Base-by-base conservation (phyloP, 2,888 invertebrate species). In the Fabriciana adippe region DNA sequence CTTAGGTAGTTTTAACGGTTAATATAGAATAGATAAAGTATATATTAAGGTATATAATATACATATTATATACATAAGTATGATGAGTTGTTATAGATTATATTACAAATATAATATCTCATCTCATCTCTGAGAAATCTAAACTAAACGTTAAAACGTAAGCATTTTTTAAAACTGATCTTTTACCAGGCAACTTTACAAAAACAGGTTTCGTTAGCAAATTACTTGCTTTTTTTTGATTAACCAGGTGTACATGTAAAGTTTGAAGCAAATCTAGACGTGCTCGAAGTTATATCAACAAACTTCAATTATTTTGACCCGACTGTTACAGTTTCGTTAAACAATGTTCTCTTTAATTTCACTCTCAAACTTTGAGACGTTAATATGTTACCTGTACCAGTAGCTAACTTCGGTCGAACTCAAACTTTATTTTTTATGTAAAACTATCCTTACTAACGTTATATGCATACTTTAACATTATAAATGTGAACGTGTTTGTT, bases 291-390 rank as follows among this genome's bases (percentile, higher is more conserved):
- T 70, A n/a, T 55, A 51, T 69, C 67, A 73, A 70, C 74, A 75
- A 78, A 75, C 66, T 69, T 76, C 75, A 74, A 74, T 60, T 68
- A 71, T 68, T 71, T 64, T 60, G 55, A 54, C 67, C 56, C 63
- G 60, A 56, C 59, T 55, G 60, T 35, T 64, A n/a, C n/a, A 68
- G 51, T 68, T 76, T 73, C 68, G 67, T 76, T 77, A 78, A 84
- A 83, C 83, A 85, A 81, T 80, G 76, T 77, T 80, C 80, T 81
- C 78, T 80, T 80, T 82, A 84, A 84, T 82, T 81, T 79, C 75
- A 72, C 75, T 74, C 68, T 35, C 14, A 72, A 78, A 82, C 73
- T 81, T 77, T 51, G 68, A 74, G 75, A 78, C 18, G 76, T 74
- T 78, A 78, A 78, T 77, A 76, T 68, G 72, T 79, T 79, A 77